Percentiles rank a stretch among this genome's conserved stretches.
Conservation (phyloP, 2,113 vertebrate species). For the Micromys minutus region DNA sequence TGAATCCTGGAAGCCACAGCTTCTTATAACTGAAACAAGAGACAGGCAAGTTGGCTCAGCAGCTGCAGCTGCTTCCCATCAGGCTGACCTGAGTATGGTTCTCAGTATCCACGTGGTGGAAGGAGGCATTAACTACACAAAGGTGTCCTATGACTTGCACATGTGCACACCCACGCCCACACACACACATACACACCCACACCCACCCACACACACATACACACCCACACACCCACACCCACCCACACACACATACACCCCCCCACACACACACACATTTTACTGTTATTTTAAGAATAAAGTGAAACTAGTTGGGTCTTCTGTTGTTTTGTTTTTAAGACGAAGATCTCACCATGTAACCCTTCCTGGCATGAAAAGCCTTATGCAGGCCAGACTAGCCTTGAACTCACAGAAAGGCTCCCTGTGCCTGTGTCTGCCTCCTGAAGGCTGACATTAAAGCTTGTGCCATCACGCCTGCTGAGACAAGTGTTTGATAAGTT, state of each 20-base stretch:
- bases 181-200: neutral
- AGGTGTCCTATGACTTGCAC: neutral
- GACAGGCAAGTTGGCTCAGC: neutral
- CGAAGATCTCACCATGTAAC: neutral
- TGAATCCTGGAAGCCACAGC: neutral
- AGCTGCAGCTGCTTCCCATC: neutral
- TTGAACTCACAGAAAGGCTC: neutral
- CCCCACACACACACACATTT: neutral
- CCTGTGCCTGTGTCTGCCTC: neutral
- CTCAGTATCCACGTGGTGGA: neutral
- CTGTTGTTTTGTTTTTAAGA: neutral
- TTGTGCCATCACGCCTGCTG: neutral
- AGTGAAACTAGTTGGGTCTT: neutral
- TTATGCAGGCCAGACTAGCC: neutral
- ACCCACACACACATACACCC: neutral
- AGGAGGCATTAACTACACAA: neutral
- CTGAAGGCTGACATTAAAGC: neutral
- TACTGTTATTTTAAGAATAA: neutral
- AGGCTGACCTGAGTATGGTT: neutral
- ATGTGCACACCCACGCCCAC: too few relatives aligned
- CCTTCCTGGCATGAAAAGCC: neutral
- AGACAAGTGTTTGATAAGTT: slow-evolving; percentile 6
- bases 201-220: too few relatives aligned
- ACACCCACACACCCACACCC: too few relatives aligned
- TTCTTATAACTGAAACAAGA: slow-evolving; percentile 29